Conservation (phyloP, 2,888 invertebrate genomes). For the Corbicula japonica region DNA sequence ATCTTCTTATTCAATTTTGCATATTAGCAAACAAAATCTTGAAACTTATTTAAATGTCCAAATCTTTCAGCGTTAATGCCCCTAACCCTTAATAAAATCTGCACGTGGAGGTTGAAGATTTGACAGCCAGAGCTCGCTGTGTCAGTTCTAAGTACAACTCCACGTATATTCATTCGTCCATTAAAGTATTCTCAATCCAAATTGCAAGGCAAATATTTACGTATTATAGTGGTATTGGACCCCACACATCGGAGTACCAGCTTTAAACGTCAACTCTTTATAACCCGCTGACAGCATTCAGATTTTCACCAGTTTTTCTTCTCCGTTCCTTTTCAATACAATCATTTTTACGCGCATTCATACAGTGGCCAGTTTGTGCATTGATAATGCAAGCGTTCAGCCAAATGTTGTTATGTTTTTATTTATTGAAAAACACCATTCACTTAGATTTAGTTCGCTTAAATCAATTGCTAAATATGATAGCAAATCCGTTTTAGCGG, state of each 20-base stretch:
- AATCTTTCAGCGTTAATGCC: too few species aligned
- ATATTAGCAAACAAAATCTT: too few species aligned
- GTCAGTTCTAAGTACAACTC: conserved; percentile 16
- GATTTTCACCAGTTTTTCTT: conserved; percentile 5
- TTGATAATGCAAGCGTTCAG: too few species aligned
- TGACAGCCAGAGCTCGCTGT: conserved; percentile 20
- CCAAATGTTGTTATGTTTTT: too few species aligned
- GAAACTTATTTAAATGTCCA: too few species aligned
- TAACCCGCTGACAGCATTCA: conserved; percentile 23
- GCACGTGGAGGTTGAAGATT: too few species aligned
- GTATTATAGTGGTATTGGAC: conserved; percentile 36
- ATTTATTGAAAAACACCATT: too few species aligned
- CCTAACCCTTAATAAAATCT: too few species aligned
- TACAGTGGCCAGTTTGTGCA: conserved; percentile 18
- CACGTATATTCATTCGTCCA: conserved; percentile 25
- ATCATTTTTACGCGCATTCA: not conserved
- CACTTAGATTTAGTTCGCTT: too few species aligned
- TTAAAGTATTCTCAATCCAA: conserved; percentile 26
- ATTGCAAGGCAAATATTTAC: conserved; percentile 39
- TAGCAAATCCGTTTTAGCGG: conserved; percentile 4
- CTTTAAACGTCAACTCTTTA: conserved; percentile 44
- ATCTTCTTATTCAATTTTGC: too few species aligned
- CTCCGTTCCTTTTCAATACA: conserved; percentile 1
- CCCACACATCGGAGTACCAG: conserved; percentile 43
- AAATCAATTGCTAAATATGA: too few species aligned